phyloP scores from a whole-genome alignment of 2,113 vertebrate species.

The Helogale parvula region DNA sequence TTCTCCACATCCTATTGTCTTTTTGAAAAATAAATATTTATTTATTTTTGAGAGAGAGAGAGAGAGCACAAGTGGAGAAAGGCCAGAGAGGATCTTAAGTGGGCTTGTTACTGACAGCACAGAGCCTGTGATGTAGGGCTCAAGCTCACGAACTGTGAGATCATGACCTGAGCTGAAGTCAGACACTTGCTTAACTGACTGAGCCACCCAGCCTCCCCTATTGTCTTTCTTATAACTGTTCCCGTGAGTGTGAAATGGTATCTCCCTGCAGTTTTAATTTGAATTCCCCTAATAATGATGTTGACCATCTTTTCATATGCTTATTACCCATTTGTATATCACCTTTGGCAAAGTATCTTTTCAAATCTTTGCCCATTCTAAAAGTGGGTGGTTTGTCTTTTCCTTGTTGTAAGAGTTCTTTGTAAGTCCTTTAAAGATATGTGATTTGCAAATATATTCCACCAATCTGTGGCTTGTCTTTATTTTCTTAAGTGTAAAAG shows the following conservation, averaged over 20 bases:
- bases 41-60: too few relatives aligned
- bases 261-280: slow-evolving; percentile 26
- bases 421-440: neutral
- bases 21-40: too few relatives aligned
- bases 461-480: neutral
- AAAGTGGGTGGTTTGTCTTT: neutral
- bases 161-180: too few relatives aligned
- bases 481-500: neutral
- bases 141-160: too few relatives aligned
- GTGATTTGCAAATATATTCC: slow-evolving; percentile 45
- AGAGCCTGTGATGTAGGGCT: too few relatives aligned
- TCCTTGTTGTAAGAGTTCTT: neutral
- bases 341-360: neutral
- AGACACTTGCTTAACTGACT: too few relatives aligned
- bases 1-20: neutral
- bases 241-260: neutral
- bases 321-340: neutral
- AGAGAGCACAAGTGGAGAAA: too few relatives aligned
- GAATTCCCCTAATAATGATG: neutral
- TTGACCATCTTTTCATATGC: neutral
- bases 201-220: too few relatives aligned
- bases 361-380: slow-evolving; percentile 23
- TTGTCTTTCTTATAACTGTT: neutral
- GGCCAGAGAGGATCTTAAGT: too few relatives aligned
- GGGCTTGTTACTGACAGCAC: too few relatives aligned